Evolutionary conservation across 2,797 vertebrate species (phyloP).

Genomic region (Squalus acanthias): DNA sequence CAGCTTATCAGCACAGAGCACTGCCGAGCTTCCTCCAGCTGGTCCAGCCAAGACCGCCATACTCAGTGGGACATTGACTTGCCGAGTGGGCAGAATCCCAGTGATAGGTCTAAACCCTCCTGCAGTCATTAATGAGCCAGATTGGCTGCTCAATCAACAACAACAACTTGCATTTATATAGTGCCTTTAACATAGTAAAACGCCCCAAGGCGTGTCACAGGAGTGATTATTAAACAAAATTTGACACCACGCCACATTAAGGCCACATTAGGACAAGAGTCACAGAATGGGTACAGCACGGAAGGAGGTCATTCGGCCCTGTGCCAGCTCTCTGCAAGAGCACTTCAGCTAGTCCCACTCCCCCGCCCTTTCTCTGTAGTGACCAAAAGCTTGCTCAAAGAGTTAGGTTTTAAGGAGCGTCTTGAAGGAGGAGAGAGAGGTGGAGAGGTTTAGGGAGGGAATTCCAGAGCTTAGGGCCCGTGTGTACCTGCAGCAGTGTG

Average conservation of each 20-base stretch:
- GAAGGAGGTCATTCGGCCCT: too few species aligned
- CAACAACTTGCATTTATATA: background rate
- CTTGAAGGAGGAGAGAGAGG: background rate
- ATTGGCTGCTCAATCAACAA: background rate
- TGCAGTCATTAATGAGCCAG: background rate
- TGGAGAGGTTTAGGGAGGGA: background rate
- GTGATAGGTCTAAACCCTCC: background rate
- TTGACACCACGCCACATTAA: background rate
- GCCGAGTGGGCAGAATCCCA: background rate
- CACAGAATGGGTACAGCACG: too few species aligned
- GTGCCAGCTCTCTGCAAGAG: too few species aligned
- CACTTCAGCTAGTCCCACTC: too few species aligned
- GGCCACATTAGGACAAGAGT: background rate
- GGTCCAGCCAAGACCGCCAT: background rate
- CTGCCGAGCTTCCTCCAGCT: background rate
- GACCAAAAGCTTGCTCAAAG: background rate
- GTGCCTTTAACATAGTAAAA: background rate
- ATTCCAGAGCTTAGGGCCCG: background rate
- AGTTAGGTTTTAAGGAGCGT: background rate
- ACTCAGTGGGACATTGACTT: background rate
- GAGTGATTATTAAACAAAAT: background rate
- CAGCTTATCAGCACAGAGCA: background rate
- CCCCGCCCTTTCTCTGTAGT: too few species aligned
- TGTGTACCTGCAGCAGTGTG: background rate
- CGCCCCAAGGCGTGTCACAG: background rate